Conservation (phyloP, 2,113 vertebrate genomes). For the Pycnonotus jocosus region DNA sequence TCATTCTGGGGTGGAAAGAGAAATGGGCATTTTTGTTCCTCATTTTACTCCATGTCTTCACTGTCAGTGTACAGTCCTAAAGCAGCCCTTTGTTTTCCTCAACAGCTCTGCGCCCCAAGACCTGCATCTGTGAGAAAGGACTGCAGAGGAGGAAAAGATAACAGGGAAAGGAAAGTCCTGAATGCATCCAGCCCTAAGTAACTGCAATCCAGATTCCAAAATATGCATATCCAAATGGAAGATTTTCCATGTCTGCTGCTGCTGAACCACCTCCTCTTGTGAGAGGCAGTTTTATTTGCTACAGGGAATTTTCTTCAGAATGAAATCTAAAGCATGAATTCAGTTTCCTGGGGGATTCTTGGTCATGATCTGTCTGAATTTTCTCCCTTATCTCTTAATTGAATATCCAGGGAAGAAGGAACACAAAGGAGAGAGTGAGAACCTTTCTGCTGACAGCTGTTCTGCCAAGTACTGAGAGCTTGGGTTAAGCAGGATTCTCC, state of each 20-base stretch:
- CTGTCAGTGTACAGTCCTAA: not conserved
- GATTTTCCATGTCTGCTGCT: not conserved
- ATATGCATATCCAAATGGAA: not conserved
- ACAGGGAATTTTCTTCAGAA: not conserved
- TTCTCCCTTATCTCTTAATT: not conserved
- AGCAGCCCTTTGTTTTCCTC: not conserved
- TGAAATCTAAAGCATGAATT: not conserved
- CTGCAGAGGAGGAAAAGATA: constrained; percentile 43
- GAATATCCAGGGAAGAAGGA: not conserved
- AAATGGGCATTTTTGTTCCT: not conserved
- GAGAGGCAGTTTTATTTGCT: not conserved
- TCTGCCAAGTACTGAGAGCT: not conserved
- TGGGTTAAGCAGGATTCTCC: not conserved
- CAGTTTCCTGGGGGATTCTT: not conserved
- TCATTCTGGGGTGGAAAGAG: not conserved
- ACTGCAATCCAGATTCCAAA: not conserved
- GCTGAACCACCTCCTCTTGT: not conserved
- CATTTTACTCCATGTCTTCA: not conserved
- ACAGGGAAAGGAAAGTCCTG: not conserved
- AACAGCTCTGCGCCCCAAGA: constrained; percentile 91
- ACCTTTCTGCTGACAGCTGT: not conserved
- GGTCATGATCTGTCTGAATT: not conserved
- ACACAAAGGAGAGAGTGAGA: not conserved
- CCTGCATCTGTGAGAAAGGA: constrained; percentile 86
- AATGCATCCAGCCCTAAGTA: not conserved